Conservation (phyloP, 2,797 vertebrate genomes). For the Amniataba percoides region DNA sequence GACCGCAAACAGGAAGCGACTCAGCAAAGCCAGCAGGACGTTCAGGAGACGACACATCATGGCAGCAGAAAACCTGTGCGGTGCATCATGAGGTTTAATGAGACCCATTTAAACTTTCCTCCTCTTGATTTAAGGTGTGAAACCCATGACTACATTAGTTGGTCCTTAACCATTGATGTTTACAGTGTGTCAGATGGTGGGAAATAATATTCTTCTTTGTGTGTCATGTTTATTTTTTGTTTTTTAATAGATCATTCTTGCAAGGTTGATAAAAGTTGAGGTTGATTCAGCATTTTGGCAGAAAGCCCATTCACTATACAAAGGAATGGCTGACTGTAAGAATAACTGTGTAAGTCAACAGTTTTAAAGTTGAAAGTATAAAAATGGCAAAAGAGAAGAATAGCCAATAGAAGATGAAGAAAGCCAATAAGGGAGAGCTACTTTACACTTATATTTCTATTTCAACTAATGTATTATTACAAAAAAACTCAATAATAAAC, state of each 20-base stretch:
- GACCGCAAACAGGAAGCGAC: conserved; percentile 82
- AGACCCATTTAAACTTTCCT: neutral
- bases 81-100: neutral
- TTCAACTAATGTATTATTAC: too few relatives aligned
- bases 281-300: conserved; percentile 4
- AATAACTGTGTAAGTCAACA: neutral
- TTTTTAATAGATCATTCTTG: conserved; percentile 20
- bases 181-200: neutral
- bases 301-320: neutral
- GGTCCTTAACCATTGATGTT: neutral
- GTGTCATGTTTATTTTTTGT: conserved; percentile 19
- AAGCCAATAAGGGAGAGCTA: neutral
- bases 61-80: conserved; percentile 41
- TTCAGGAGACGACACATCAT: conserved; percentile 77
- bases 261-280: neutral
- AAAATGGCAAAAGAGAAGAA: neutral
- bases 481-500: too few relatives aligned
- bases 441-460: neutral
- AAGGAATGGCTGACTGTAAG: neutral
- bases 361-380: conserved; percentile 5
- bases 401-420: too few relatives aligned
- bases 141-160: conserved; percentile 12
- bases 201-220: neutral
- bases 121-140: neutral
- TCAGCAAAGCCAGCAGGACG: conserved; percentile 81